Conservation (phyloP, 2,888 invertebrate genomes). For the Anagyrus pseudococci region DNA sequence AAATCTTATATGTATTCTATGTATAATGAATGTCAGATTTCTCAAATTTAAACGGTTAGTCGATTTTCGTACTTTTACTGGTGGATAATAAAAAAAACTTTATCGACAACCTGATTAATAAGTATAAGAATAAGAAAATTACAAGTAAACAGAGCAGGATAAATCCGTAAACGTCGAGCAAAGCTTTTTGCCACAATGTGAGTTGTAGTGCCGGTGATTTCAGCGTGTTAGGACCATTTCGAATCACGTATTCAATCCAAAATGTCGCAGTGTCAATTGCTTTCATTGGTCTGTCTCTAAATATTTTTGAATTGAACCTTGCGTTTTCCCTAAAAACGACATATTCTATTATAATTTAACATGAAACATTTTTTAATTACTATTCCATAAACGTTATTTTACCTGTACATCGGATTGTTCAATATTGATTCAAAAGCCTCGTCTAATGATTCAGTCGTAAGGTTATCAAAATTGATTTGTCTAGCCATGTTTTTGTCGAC, state of each 20-base stretch:
- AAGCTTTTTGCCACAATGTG: constrained; percentile 48
- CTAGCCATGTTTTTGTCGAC: constrained; percentile 43
- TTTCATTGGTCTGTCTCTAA: constrained; percentile 65
- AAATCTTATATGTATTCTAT: too few species aligned
- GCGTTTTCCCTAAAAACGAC: constrained; percentile 22
- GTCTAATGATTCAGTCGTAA: constrained; percentile 57
- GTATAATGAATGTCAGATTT: too few species aligned
- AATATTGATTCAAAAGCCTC: constrained; percentile 56
- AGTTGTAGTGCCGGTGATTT: constrained; percentile 48
- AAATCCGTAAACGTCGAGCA: constrained; percentile 46
- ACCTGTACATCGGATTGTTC: constrained; percentile 57
- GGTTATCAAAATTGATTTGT: constrained; percentile 23
- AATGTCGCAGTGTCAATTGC: constrained; percentile 69
- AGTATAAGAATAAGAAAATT: too few species aligned
- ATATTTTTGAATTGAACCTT: constrained; percentile 18
- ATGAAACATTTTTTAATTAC: not conserved
- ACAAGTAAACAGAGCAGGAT: constrained; percentile 14
- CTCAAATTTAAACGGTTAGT: too few species aligned
- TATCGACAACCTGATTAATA: too few species aligned
- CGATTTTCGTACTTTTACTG: too few species aligned
- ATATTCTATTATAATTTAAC: not conserved
- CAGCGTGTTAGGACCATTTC: not conserved
- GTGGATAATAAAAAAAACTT: too few species aligned
- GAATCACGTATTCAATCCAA: constrained; percentile 71
- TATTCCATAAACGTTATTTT: constrained; percentile 3